phyloP scores from a whole-genome alignment of 2,888 invertebrate genomes.

The Gymnosoma rotundatum region DNA sequence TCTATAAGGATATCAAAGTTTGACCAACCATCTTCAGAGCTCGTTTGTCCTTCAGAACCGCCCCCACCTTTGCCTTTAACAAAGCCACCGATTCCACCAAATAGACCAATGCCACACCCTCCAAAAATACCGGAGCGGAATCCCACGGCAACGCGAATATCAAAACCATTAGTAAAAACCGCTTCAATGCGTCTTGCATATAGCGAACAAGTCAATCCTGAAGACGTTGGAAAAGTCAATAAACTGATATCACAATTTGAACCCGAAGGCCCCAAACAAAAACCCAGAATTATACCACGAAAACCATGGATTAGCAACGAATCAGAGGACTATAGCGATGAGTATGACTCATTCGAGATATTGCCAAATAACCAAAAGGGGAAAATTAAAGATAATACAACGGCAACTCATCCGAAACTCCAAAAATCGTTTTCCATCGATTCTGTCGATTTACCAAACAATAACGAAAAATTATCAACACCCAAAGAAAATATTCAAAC shows the following conservation, averaged over 20 bases:
- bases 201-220: slow-evolving; percentile 79
- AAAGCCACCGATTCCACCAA: slow-evolving; percentile 56
- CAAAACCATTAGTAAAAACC: slow-evolving; percentile 80
- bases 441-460: slow-evolving; percentile 36
- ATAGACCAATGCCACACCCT: slow-evolving; percentile 65
- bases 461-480: slow-evolving; percentile 60
- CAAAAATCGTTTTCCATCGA: slow-evolving; percentile 65
- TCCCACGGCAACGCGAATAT: slow-evolving; percentile 75
- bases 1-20: slow-evolving; percentile 55
- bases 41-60: slow-evolving; percentile 73
- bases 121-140: slow-evolving; percentile 75
- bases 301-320: slow-evolving; percentile 71
- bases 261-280: slow-evolving; percentile 60
- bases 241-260: slow-evolving; percentile 80
- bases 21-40: slow-evolving; percentile 56
- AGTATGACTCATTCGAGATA: slow-evolving; percentile 62
- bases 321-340: slow-evolving; percentile 72
- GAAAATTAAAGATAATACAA: slow-evolving; percentile 67
- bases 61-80: slow-evolving; percentile 72
- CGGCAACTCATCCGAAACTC: slow-evolving; percentile 67
- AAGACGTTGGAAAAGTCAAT: slow-evolving; percentile 80
- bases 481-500: slow-evolving; percentile 43
- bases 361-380: slow-evolving; percentile 21
- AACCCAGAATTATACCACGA: slow-evolving; percentile 72
- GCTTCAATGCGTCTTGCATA: slow-evolving; percentile 79